Evolutionary conservation across 2,113 vertebrate genomes (phyloP).

Genomic region (Periophthalmodon schlosseri): DNA sequence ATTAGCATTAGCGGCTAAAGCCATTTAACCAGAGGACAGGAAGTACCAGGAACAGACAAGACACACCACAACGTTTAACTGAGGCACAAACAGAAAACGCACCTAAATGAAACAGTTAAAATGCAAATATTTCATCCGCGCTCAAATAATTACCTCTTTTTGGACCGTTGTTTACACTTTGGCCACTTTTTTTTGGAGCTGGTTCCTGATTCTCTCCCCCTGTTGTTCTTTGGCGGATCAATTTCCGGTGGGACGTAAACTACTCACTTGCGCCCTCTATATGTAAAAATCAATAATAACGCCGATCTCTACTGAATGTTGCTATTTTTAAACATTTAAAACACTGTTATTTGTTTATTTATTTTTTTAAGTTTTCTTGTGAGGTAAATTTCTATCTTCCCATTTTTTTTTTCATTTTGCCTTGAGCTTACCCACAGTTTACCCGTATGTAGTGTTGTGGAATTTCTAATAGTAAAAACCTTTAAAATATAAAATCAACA

Average conservation of each 20-base stretch:
- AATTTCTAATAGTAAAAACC: too few species aligned
- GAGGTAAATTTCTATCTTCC: too few species aligned
- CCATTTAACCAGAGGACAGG: slow-evolving; percentile 2
- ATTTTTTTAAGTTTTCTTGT: too few species aligned
- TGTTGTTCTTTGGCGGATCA: neutral
- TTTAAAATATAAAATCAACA: too few species aligned
- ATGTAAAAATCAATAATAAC: neutral
- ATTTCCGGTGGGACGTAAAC: neutral
- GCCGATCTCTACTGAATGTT: neutral
- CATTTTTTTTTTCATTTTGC: too few species aligned
- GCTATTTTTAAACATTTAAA: too few species aligned
- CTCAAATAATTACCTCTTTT: slow-evolving; percentile 38
- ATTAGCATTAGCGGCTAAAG: slow-evolving; percentile 14
- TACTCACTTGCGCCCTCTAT: slow-evolving; percentile 20
- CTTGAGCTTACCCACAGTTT: too few species aligned
- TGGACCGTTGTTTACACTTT: slow-evolving; percentile 37
- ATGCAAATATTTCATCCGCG: neutral
- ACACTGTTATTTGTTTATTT: too few species aligned
- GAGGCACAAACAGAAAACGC: neutral
- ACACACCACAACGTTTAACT: neutral
- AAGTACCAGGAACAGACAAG: neutral
- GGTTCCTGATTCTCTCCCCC: slow-evolving; percentile 22
- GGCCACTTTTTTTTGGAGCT: slow-evolving; percentile 67
- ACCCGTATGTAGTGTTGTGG: too few species aligned
- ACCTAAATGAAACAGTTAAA: neutral